Percentiles rank a stretch among this genome's conserved stretches.
phyloP scores from a whole-genome alignment of 2,797 vertebrate species.

The Acestrorhynchus altus region DNA sequence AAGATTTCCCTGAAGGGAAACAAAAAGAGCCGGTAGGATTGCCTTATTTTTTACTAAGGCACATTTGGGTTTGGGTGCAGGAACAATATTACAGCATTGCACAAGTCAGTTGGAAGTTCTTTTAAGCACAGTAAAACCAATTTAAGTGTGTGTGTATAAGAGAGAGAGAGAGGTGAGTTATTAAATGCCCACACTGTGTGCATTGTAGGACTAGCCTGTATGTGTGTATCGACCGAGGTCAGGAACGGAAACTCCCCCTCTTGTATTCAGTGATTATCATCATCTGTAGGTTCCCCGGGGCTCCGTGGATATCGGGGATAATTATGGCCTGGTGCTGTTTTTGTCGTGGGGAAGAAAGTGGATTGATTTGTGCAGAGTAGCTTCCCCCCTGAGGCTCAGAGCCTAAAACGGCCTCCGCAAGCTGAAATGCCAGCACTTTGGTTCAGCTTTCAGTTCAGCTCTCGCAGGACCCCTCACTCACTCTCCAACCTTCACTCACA shows the following conservation, averaged over 20 bases:
- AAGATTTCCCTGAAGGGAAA: too few species aligned
- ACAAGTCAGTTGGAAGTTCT: not conserved
- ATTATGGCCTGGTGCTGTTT: slow-evolving; percentile 51
- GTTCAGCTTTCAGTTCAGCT: slow-evolving; percentile 41
- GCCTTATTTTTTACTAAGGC: too few species aligned
- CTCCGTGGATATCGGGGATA: slow-evolving; percentile 45
- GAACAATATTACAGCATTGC: not conserved
- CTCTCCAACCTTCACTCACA: slow-evolving; percentile 12
- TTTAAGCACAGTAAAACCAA: not conserved
- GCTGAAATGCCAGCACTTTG: slow-evolving; percentile 59
- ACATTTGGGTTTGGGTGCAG: too few species aligned
- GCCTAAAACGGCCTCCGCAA: slow-evolving; percentile 53
- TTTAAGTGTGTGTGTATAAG: not conserved
- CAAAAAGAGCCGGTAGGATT: too few species aligned
- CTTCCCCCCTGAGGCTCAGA: slow-evolving; percentile 10
- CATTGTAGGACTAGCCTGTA: not conserved
- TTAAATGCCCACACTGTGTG: not conserved
- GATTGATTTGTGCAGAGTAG: slow-evolving; percentile 58
- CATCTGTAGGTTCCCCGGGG: slow-evolving; percentile 21
- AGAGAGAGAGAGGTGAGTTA: not conserved
- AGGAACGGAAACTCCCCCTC: slow-evolving; percentile 22
- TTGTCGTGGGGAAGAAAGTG: slow-evolving; percentile 18
- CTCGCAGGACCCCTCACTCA: slow-evolving; percentile 32
- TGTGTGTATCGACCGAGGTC: slow-evolving; percentile 14
- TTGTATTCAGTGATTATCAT: slow-evolving; percentile 21